These are phyloP conservation scores for Drosophila yakuba DNA, from an alignment of 1,140 invertebrate species.

Conservation along the genomic window DNA sequence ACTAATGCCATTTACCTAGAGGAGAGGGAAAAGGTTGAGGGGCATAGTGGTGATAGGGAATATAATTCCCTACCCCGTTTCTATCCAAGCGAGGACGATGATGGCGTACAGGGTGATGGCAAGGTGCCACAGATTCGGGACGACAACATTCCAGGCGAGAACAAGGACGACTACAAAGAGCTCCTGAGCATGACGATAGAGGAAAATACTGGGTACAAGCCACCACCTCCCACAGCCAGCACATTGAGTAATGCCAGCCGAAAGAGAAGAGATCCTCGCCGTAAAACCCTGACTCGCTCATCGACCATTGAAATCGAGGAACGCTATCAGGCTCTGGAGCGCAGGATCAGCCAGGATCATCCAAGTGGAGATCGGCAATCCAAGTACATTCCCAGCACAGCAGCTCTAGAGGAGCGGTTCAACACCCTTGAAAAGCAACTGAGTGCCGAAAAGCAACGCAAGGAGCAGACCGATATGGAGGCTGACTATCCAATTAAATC, in stretches of 20 bases:
- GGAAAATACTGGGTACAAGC: neutral
- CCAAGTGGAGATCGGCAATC: conserved; percentile 17
- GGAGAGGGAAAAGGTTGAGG: conserved; percentile 39
- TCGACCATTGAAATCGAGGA: conserved; percentile 81
- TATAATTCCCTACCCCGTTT: conserved; percentile 8
- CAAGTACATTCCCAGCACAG: conserved; percentile 71
- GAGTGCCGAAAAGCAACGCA: conserved; percentile 55
- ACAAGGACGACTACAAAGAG: conserved; percentile 73
- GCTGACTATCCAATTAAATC: conserved; percentile 20
- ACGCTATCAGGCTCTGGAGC: conserved; percentile 69
- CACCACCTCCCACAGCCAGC: conserved; percentile 10
- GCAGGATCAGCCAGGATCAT: conserved; percentile 61
- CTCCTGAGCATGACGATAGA: conserved; percentile 73
- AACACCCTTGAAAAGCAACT: conserved; percentile 67
- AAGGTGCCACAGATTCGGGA: conserved; percentile 54
- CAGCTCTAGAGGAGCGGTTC: conserved; percentile 69
- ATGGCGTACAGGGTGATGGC: neutral
- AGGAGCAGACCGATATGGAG: conserved; percentile 21
- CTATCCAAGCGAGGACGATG: neutral
- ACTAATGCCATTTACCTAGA: conserved; percentile 17
- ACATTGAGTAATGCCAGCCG: conserved; percentile 39
- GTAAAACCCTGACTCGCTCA: conserved; percentile 69
- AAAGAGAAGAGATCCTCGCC: conserved; percentile 70
- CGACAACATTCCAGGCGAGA: conserved; percentile 72
- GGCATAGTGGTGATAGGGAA: conserved; percentile 22